phyloP scores from a whole-genome alignment of 37 sponge, comb jelly and placozoan genomes.

The Theonella swinhoei region DNA sequence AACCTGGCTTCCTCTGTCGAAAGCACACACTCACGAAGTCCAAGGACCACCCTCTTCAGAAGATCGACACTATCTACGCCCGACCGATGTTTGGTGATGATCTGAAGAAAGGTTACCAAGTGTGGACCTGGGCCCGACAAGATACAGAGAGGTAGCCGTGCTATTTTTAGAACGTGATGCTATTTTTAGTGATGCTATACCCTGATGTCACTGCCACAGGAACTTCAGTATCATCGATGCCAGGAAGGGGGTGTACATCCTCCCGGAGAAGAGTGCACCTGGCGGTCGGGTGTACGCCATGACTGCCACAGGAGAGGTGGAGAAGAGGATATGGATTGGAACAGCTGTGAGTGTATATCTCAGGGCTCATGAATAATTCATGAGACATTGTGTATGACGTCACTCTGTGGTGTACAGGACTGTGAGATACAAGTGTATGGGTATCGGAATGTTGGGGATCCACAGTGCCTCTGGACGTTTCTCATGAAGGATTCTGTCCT shows the following conservation, averaged over 20 bases:
- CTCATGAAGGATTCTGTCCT: conserved; percentile 72
- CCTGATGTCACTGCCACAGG: conserved; percentile 9
- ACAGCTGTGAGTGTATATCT: conserved; percentile 66
- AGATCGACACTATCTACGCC: conserved; percentile 72
- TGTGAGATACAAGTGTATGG: conserved; percentile 87
- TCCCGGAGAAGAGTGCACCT: conserved; percentile 64
- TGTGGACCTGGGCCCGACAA: conserved; percentile 81
- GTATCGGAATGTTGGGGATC: conserved; percentile 62
- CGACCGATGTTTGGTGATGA: conserved; percentile 55
- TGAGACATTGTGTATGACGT: not conserved
- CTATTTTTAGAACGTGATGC: not conserved
- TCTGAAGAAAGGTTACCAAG: conserved; percentile 26
- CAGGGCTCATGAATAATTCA: not conserved
- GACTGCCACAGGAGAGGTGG: conserved; percentile 84
- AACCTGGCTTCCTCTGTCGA: conserved; percentile 82
- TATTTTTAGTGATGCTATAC: not conserved
- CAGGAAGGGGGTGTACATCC: conserved; percentile 62
- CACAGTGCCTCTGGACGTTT: conserved; percentile 79
- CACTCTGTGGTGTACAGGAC: conserved; percentile 33
- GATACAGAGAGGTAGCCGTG: conserved; percentile 27
- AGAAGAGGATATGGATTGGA: conserved; percentile 83
- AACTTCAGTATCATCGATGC: conserved; percentile 82
- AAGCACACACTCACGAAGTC: conserved; percentile 57
- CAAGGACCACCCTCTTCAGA: conserved; percentile 70
- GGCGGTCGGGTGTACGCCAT: conserved; percentile 84